Percentiles rank a stretch among this genome's conserved stretches.
phyloP scores from a whole-genome alignment of 2,113 vertebrate species.

The Rhinolophus ferrumequinum region DNA sequence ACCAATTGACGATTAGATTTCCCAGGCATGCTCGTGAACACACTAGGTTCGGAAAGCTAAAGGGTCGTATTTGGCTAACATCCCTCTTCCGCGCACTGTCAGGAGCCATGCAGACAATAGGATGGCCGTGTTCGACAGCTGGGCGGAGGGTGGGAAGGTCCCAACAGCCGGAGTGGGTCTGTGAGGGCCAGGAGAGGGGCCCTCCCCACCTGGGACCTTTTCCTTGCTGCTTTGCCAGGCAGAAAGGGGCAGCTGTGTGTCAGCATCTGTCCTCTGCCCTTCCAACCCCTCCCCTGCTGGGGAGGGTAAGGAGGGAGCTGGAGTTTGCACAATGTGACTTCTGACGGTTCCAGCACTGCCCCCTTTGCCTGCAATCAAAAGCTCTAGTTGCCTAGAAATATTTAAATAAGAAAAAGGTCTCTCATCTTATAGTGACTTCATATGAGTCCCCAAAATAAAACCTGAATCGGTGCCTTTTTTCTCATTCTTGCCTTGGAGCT shows the following conservation, averaged over 20 bases:
- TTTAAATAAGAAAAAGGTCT: neutral
- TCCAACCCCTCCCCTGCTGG: neutral
- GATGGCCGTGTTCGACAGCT: no score
- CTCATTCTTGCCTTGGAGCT: neutral
- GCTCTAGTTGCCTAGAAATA: neutral
- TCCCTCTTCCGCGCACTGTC: accelerated
- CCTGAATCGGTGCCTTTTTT: accelerated
- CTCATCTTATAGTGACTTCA: neutral
- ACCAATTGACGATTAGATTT: neutral
- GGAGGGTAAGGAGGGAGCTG: neutral
- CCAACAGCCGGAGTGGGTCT: accelerated
- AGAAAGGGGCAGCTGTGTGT: accelerated
- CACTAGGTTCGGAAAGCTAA: neutral
- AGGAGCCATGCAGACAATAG: neutral
- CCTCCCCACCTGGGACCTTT: neutral
- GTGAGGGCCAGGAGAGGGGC: neutral
- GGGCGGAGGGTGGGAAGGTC: neutral
- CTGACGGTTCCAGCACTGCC: neutral
- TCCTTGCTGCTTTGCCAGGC: neutral
- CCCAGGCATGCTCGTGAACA: accelerated
- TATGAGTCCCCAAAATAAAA: neutral
- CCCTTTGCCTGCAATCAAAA: neutral
- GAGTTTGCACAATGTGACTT: neutral
- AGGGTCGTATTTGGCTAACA: accelerated
- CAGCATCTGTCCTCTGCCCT: neutral